Base-by-base conservation (phyloP, 2,113 vertebrate genomes). In the Electrona antarctica region DNA sequence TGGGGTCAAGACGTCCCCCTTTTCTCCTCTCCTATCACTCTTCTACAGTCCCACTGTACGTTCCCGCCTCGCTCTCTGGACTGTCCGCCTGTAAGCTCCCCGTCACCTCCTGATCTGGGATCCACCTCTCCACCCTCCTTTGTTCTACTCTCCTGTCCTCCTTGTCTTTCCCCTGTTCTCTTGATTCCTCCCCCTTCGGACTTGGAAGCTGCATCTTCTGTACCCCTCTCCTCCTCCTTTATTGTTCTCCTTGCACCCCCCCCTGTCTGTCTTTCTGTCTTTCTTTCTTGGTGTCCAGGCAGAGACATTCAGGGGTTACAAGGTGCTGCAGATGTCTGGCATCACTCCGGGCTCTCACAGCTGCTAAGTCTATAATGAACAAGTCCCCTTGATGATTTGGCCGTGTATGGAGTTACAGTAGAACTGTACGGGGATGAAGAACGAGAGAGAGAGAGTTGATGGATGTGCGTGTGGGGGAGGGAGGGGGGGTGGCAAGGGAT, bases 321-420 rank as follows among this genome's bases (percentile, higher is more conserved):
- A 85, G 87, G 85, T 92, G 87, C 78, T 85, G 80, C 87, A 91
- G 85, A 89, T 90, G 86, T 87, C 76, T 74, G 79, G 69, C 80
- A 80, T 67, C 78, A 14, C 74, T 55, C 66, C 51, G 13, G 71
- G 62, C 76, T 75, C 67, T 82, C 69, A 21, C 90, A 90, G 89
- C 87, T 92, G 85, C 78, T 74, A 89, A 88, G 71, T 67, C 75
- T 80, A 80, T 85, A 84, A 84, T 71, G 73, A 57, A 14, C 12
- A 74, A 82, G 88, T 72, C 74, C 71, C 83, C 21, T 13, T 9
- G 74, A 64, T 88, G 89, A 89, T 87, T 41, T 87, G 85, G 82
- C 78, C 47, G 47, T 71, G 60, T 83, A 88, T 87, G 79, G 60
- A 73, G 79, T 87, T 86, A 81, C 79, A 83, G 59, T 14, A 41